Base-by-base conservation (phyloP, 2,797 vertebrate species). In the Perodicticus potto region DNA sequence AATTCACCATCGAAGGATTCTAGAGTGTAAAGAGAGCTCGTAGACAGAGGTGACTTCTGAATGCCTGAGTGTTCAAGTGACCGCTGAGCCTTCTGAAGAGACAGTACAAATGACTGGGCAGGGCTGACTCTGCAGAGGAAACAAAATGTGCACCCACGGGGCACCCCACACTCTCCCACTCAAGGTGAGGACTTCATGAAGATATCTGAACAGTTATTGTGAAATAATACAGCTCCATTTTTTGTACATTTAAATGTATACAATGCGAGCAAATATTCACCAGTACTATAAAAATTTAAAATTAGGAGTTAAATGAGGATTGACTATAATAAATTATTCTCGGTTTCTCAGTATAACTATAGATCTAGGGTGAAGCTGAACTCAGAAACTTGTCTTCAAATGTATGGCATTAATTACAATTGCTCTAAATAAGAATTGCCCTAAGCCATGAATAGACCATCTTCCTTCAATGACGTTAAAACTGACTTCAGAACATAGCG, bases 391-490 rank as follows among this genome's bases (percentile, higher is more conserved):
- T 88, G n/a, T 94, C 81, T 93, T 93, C 59, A 70, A 27, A 89
- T 53, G 37, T 63, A 14, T 40, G 10, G 43, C 67, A 86, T 70
- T 72, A 93, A 86, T 91, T 96, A 89, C 32, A 65, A 3, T 91
- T 81, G 86, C 40, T 93, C 77, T 53, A 90, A 74, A 57, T 78
- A 89, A 94, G 77, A 93, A 94, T 40, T 93, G 67, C n/a, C 80
- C 94, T 94, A 65, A 55, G 34, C 70, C 70, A 93, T 76, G 73
- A 88, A 88, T 61, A 95, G 65, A 53, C 22, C 53, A 34, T 94
- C 78, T 96, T 92, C 70, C 4, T 86, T 84, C 91, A 77, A 45
- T 23, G 78, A 86, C 61, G 43, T 85, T 93, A 94, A 83, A 86
- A 32, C 34, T 1, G 19, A 74, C 53, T 90, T 86, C 10, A 87